phyloP scores from a whole-genome alignment of 2,797 vertebrate genomes.

The Thalassophryne amazonica region DNA sequence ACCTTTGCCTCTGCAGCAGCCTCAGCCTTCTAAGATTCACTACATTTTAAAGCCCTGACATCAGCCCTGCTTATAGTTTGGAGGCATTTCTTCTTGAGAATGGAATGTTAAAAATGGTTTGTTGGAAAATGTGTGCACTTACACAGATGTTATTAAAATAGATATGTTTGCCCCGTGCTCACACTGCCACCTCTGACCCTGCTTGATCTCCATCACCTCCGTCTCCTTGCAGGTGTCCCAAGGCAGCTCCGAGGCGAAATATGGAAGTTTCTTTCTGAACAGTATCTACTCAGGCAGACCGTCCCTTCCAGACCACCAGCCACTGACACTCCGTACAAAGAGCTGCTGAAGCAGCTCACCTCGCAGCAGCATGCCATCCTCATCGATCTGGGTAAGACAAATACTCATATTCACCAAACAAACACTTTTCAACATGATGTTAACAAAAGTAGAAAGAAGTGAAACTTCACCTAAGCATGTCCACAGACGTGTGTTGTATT shows the following conservation, averaged over 20 bases:
- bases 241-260: conserved; percentile 94
- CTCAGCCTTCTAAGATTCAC: neutral
- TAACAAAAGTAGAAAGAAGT: no score
- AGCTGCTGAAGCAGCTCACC: conserved; percentile 93
- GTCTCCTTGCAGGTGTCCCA: conserved; percentile 83
- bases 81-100: neutral
- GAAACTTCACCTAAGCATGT: no score
- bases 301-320: conserved; percentile 81
- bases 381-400: conserved; percentile 90
- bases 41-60: neutral
- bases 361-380: conserved; percentile 97
- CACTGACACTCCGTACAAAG: conserved; percentile 88
- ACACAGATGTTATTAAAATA: neutral
- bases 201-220: neutral
- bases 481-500: no score
- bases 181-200: neutral
- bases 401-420: conserved; percentile 1
- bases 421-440: no score
- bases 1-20: neutral
- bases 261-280: conserved; percentile 95
- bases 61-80: neutral
- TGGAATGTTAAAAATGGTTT: neutral
- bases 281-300: conserved; percentile 86
- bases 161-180: neutral
- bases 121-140: neutral